phyloP scores from a whole-genome alignment of 2,797 vertebrate genomes.

The Clarias pachynema region DNA sequence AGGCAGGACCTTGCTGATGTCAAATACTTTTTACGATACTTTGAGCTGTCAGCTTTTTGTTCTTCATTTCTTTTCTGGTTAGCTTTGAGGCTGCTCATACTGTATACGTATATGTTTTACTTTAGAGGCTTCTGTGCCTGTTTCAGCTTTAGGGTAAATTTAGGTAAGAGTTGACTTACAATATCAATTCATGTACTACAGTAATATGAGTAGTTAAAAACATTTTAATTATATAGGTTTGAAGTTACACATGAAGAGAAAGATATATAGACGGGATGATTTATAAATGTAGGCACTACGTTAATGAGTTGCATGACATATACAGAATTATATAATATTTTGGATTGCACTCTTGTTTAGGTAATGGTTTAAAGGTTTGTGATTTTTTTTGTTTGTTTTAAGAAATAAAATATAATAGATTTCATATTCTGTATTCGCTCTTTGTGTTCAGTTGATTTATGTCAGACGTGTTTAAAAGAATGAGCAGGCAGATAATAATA shows the following conservation, averaged over 20 bases:
- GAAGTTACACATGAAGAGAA: background rate
- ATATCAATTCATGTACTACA: no score
- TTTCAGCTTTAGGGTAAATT: background rate
- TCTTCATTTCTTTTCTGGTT: background rate
- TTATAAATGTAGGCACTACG: background rate
- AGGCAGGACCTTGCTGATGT: background rate
- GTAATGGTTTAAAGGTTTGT: background rate
- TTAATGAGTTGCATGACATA: no score
- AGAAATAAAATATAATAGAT: conserved; percentile 18
- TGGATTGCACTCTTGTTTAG: background rate
- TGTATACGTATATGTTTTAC: background rate
- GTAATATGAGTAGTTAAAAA: background rate
- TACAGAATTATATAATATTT: background rate
- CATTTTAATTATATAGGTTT: background rate
- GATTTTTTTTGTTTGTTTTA: background rate
- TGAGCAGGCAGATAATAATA: background rate
- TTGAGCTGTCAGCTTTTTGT: background rate
- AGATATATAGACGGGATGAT: background rate
- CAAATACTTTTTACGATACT: background rate
- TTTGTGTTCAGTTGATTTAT: background rate
- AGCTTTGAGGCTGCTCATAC: background rate
- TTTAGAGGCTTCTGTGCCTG: background rate
- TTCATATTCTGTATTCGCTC: background rate
- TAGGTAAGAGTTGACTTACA: background rate
- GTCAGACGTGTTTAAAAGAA: background rate